phyloP scores from a whole-genome alignment of 2,888 invertebrate species.

The Dorcus hopei region DNA sequence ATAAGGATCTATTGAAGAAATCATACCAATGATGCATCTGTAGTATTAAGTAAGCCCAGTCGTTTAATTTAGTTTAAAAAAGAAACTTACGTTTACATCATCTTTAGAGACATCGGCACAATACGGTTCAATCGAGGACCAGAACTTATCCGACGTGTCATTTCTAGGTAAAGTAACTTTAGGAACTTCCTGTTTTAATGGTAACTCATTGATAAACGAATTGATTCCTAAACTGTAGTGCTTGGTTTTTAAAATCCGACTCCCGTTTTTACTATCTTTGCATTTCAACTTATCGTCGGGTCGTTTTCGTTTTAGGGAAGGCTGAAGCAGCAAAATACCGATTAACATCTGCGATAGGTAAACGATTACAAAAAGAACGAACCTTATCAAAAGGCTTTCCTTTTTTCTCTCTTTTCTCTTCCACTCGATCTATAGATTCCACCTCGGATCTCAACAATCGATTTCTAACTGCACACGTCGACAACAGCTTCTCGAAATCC shows the following conservation, averaged over 20 bases:
- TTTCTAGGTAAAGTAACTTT: slow-evolving; percentile 78
- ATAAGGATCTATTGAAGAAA: too few relatives aligned
- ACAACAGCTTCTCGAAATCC: slow-evolving; percentile 82
- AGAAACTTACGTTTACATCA: slow-evolving; percentile 62
- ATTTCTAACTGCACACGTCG: slow-evolving; percentile 76
- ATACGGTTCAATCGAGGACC: slow-evolving; percentile 91
- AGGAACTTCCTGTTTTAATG: slow-evolving; percentile 59
- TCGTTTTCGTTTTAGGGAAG: slow-evolving; percentile 42
- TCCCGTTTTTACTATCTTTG: slow-evolving; percentile 39
- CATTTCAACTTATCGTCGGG: slow-evolving; percentile 42
- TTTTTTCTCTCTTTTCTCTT: slow-evolving; percentile 55
- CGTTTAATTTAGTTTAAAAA: too few relatives aligned
- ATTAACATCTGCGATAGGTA: neutral
- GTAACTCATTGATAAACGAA: slow-evolving; percentile 35
- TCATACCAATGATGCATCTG: too few relatives aligned
- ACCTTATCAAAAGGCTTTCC: slow-evolving; percentile 42
- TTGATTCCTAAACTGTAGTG: slow-evolving; percentile 35
- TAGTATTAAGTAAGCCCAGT: too few relatives aligned
- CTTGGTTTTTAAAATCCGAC: slow-evolving; percentile 36
- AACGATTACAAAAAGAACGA: neutral
- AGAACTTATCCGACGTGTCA: slow-evolving; percentile 92
- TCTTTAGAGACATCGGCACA: slow-evolving; percentile 85
- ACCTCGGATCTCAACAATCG: slow-evolving; percentile 76
- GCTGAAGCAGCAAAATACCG: slow-evolving; percentile 20
- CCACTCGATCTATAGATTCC: slow-evolving; percentile 63